Conservation (phyloP, 2,888 invertebrate species). For the Drosophila prostipennis region DNA sequence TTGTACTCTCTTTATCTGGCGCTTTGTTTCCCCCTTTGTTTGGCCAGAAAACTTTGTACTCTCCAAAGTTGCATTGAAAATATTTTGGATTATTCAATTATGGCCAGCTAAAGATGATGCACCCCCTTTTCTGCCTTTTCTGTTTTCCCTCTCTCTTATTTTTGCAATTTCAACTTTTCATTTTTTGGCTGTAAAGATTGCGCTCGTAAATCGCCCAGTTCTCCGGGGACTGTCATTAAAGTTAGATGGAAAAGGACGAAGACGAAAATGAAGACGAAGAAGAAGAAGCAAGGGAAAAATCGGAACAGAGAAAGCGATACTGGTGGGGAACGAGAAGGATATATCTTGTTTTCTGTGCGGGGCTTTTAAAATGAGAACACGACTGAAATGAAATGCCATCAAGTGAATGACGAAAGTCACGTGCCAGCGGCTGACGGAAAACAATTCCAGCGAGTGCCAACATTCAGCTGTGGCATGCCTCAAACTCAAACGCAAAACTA, state of each 20-base stretch:
- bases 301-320: background rate
- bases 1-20: constrained; percentile 15
- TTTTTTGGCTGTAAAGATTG: constrained; percentile 42
- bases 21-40: constrained; percentile 15
- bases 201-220: constrained; percentile 41
- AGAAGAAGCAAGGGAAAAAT: background rate
- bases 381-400: constrained; percentile 44
- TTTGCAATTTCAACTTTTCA: constrained; percentile 36
- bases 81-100: constrained; percentile 45
- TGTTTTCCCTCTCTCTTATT: background rate
- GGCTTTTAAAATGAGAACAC: constrained; percentile 35
- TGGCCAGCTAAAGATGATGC: constrained; percentile 22
- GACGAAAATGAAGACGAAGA: background rate
- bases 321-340: constrained; percentile 2
- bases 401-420: constrained; percentile 48
- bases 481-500: constrained; percentile 20
- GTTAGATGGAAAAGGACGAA: constrained; percentile 11
- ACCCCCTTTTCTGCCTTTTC: background rate
- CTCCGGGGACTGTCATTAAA: constrained; percentile 39
- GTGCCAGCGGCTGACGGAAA: constrained; percentile 44
- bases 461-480: constrained; percentile 47
- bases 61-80: constrained; percentile 38
- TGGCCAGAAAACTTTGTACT: constrained; percentile 31
- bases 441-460: constrained; percentile 50
- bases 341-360: constrained; percentile 16